Conservation (phyloP, 2,888 invertebrate genomes). For the Hypomecis atomaria region DNA sequence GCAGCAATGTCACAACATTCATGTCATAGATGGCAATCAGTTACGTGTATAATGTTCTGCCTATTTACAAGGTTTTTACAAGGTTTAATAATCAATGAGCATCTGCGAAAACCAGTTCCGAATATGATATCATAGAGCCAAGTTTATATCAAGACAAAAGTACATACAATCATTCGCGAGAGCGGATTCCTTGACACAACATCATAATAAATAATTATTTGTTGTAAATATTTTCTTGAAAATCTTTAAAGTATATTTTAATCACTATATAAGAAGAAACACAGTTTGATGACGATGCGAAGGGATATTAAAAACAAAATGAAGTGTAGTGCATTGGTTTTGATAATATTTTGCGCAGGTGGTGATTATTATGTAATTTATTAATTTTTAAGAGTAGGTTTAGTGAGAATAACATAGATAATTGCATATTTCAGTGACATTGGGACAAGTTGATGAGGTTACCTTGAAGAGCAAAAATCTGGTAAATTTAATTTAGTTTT, state of each 20-base stretch:
- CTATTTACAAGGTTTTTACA: background rate
- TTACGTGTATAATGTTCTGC: background rate
- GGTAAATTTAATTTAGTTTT: background rate
- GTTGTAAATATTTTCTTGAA: background rate
- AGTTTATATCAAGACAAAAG: background rate
- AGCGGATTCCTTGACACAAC: constrained; percentile 1
- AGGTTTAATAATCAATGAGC: background rate
- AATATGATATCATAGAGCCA: constrained; percentile 23
- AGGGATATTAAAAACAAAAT: constrained; percentile 11
- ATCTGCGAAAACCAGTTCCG: constrained; percentile 21
- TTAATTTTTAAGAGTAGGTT: background rate
- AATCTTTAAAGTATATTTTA: background rate
- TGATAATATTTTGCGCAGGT: constrained; percentile 29
- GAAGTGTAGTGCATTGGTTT: constrained; percentile 25
- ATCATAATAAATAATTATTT: constrained; percentile 5
- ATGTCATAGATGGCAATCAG: background rate
- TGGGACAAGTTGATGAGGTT: background rate
- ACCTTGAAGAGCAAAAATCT: background rate
- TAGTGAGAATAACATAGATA: background rate
- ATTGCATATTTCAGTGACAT: constrained; percentile 5
- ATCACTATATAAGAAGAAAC: too few species aligned
- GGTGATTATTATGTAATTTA: background rate
- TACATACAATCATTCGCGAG: constrained; percentile 1
- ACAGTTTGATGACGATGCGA: background rate
- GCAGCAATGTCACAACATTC: too few species aligned